A percentile compares a stretch with the other conserved stretches of the same genome.
phyloP scores from a whole-genome alignment of 2,888 invertebrate genomes.

The Trilocha varians region DNA sequence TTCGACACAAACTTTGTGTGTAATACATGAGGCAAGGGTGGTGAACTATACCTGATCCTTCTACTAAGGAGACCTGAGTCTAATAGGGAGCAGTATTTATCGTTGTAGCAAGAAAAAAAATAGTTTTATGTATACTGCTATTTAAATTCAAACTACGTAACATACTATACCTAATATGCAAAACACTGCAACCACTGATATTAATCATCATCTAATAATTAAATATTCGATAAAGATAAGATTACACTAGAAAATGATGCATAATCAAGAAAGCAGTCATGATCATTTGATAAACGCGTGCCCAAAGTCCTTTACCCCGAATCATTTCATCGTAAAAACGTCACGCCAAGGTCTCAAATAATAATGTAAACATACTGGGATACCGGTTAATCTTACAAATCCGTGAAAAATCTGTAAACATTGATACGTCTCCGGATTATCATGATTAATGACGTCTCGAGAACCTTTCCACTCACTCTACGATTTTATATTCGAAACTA shows the following conservation, averaged over 20 bases:
- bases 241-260: not conserved
- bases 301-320: not conserved
- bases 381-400: conserved; percentile 50
- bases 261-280: not conserved
- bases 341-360: conserved; percentile 35
- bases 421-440: conserved; percentile 45
- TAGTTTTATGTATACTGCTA: too few species aligned
- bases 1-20: too few species aligned
- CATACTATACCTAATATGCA: too few species aligned
- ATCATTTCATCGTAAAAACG: conserved; percentile 12
- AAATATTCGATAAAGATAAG: too few species aligned
- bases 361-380: conserved; percentile 30
- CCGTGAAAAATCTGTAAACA: conserved; percentile 57
- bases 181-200: too few species aligned
- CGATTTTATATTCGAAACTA: not conserved
- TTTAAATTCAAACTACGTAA: too few species aligned
- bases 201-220: too few species aligned
- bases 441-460: conserved; percentile 52
- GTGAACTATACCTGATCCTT: too few species aligned
- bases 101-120: too few species aligned
- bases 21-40: too few species aligned
- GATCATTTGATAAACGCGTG: not conserved
- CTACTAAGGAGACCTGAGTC: too few species aligned
- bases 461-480: conserved; percentile 29
- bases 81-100: too few species aligned